phyloP scores from a whole-genome alignment of 2,888 invertebrate genomes.

The Stenoptilia bipunctidactyla region DNA sequence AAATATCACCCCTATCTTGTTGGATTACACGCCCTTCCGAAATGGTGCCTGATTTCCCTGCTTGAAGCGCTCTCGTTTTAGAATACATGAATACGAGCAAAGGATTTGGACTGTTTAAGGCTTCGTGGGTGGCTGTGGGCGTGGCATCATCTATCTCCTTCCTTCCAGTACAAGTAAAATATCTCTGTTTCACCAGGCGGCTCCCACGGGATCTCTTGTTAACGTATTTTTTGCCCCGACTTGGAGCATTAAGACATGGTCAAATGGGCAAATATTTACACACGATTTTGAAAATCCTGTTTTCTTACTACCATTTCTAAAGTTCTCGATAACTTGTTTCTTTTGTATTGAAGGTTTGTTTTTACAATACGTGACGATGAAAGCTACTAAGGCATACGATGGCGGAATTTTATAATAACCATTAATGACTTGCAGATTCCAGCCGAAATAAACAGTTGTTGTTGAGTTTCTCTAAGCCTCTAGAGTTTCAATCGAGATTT shows the following conservation, averaged over 20 bases:
- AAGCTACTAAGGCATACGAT: background rate
- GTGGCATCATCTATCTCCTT: slow-evolving; percentile 46
- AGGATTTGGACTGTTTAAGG: slow-evolving; percentile 70
- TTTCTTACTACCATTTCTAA: slow-evolving; percentile 38
- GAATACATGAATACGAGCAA: slow-evolving; percentile 70
- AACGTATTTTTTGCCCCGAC: slow-evolving; percentile 55
- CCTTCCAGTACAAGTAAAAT: slow-evolving; percentile 19
- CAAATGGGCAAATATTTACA: slow-evolving; percentile 67
- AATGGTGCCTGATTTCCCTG: slow-evolving; percentile 29
- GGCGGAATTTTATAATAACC: background rate
- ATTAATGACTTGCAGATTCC: background rate
- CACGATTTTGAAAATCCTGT: slow-evolving; percentile 66
- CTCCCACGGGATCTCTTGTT: slow-evolving; percentile 70
- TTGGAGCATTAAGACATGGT: slow-evolving; percentile 48
- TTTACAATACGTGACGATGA: background rate
- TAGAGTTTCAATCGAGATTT: too few relatives aligned
- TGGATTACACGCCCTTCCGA: slow-evolving; percentile 30
- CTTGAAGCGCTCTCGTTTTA: slow-evolving; percentile 66
- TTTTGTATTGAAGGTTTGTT: slow-evolving; percentile 17
- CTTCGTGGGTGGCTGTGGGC: slow-evolving; percentile 70
- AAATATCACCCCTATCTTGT: slow-evolving; percentile 34
- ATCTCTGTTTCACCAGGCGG: slow-evolving; percentile 48
- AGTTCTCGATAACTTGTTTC: background rate
- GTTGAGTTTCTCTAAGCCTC: too few relatives aligned
- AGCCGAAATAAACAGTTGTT: too few relatives aligned